Evolutionary conservation across 2,797 vertebrate species (phyloP).

Genomic region (Hippoglossus hippoglossus): DNA sequence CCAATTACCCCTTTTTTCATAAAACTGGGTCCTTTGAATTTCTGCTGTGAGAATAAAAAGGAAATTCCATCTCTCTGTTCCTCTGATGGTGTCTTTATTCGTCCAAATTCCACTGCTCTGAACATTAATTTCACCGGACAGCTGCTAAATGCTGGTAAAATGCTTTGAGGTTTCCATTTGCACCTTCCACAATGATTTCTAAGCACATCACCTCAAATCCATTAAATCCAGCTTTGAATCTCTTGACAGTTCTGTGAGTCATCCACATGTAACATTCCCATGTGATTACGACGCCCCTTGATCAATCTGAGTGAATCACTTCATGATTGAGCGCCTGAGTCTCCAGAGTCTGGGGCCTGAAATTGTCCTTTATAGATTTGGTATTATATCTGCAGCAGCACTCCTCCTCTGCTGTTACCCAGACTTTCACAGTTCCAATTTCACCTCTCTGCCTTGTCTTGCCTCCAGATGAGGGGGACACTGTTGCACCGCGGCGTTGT

Average conservation of each 20-base stretch:
- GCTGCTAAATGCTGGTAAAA: constrained; percentile 71
- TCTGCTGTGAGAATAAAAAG: constrained; percentile 36
- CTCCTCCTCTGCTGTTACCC: constrained; percentile 64
- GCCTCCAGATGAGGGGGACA: constrained; percentile 62
- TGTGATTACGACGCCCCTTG: constrained; percentile 76
- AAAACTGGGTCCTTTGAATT: constrained; percentile 32
- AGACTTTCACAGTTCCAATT: constrained; percentile 78
- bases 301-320: constrained; percentile 78
- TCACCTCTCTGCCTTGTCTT: constrained; percentile 64
- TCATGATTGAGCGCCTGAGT: constrained; percentile 71
- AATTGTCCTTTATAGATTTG: constrained; percentile 82
- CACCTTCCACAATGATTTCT: constrained; percentile 69
- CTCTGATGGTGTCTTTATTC: constrained; percentile 36
- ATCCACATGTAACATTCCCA: constrained; percentile 72
- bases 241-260: constrained; percentile 59
- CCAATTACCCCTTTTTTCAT: constrained; percentile 36
- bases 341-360: constrained; percentile 69
- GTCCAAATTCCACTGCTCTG: constrained; percentile 32
- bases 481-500: constrained; percentile 39
- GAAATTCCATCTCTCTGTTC: constrained; percentile 25
- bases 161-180: constrained; percentile 72
- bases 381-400: constrained; percentile 70
- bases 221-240: constrained; percentile 71
- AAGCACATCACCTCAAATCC: constrained; percentile 70
- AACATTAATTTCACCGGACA: constrained; percentile 69